Evolutionary conservation across 2,113 vertebrate genomes (phyloP), one percentile per base, ranked within the genome.

Genomic region (western clawed frog (Xenopus tropicalis)): DNA sequence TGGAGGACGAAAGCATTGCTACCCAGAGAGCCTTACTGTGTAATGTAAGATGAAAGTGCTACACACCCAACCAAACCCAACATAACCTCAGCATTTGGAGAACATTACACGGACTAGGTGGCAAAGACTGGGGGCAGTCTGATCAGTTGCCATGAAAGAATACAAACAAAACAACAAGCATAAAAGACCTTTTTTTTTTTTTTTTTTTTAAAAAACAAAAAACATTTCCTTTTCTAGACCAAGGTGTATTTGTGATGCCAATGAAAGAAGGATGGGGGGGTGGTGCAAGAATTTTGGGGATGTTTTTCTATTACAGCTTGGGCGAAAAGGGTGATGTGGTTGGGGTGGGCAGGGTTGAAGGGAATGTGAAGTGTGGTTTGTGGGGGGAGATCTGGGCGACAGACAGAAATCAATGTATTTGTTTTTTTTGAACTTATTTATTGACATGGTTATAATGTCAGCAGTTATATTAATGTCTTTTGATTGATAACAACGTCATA

Each of bases 11-110:
- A 90, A 90, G 92, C 93, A 86, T 92, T 93, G 71, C 91, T 93
- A 80, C 93, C 94, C 83, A 93, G 93, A 84, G 94, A 97, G 93
- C 93, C 93, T 90, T 97, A 95, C 86, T 97, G 94, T 87, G 94
- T 97, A 57, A 95, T 96, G 94, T 96, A 87, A 91, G 88, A 69
- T 58, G 73, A 57, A 51, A 69, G 56, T 44, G 42, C 51, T 48
- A 58, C 63, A 67, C 72, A 67, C 64, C 72, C 64, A 68, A 62
- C 56, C 57, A 68, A 65, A 68, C 72, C 59, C 17, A 37, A 37
- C 29, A 37, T 57, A 63, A 76, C 73, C 73, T 76, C 73, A 76
- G 66, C 43, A 58, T 52, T 63, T 29, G 59, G 58, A 66, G 69
- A 24, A 67, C 37, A 23, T 25, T 54, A 48, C 57, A 23, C 17